Percentiles rank a stretch among this genome's conserved stretches.
These are phyloP conservation scores for Crepidodera aurea DNA, from an alignment of 2,888 invertebrate genomes.

Conservation along the genomic window DNA sequence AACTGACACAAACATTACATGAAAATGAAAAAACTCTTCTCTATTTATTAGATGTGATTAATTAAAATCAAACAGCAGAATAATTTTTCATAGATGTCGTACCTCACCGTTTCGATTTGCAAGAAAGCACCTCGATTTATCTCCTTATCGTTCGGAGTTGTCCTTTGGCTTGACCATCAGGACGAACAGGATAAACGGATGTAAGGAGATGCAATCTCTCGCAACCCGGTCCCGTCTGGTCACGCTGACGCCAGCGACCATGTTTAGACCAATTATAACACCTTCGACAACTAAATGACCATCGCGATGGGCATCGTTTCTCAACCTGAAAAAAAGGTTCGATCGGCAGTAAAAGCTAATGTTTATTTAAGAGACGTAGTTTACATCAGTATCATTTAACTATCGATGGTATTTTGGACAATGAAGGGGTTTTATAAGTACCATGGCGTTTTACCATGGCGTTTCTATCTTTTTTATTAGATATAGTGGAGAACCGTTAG, in stretches of 20 bases:
- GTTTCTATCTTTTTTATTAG: no score
- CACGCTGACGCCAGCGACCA: slow-evolving; percentile 60
- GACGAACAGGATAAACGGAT: slow-evolving; percentile 48
- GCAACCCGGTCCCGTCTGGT: slow-evolving; percentile 55
- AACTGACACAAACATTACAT: no score
- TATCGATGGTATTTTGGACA: slow-evolving; percentile 26
- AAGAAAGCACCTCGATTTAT: background rate
- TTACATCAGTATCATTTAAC: slow-evolving; percentile 39
- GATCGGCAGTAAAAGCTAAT: slow-evolving; percentile 47
- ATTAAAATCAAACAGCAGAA: no score
- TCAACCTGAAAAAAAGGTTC: slow-evolving; percentile 45
- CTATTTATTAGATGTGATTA: no score
- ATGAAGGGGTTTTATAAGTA: slow-evolving; percentile 19
- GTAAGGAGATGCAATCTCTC: slow-evolving; percentile 45
- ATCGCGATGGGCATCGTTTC: slow-evolving; percentile 56
- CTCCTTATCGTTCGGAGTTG: background rate
- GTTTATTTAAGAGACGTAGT: slow-evolving; percentile 44
- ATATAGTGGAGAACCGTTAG: no score
- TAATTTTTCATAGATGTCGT: no score
- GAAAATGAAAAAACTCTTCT: no score
- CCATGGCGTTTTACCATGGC: slow-evolving; percentile 17
- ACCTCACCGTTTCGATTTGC: background rate
- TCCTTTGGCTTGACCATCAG: slow-evolving; percentile 32
- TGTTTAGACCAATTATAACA: slow-evolving; percentile 64
- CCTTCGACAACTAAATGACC: slow-evolving; percentile 61